These are phyloP conservation scores for Caranx melampygus DNA, from an alignment of 2,113 vertebrate genomes.

Conservation along the genomic window DNA sequence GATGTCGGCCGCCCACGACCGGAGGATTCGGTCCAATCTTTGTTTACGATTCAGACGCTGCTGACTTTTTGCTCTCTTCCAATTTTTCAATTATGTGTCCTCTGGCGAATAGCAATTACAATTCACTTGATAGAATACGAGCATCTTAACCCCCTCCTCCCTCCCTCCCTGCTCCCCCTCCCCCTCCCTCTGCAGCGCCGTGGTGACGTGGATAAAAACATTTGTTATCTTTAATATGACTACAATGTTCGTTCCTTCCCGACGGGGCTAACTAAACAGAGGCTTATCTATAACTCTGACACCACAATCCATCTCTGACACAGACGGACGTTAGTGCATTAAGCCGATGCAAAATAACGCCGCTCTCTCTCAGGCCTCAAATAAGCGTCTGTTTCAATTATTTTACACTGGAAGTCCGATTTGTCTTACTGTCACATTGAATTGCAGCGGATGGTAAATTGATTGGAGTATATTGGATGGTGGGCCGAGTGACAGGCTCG, in stretches of 20 bases:
- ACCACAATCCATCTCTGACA: constrained; percentile 78
- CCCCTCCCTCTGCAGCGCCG: neutral
- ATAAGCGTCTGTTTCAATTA: constrained; percentile 76
- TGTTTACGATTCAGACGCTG: constrained; percentile 64
- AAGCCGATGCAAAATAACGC: constrained; percentile 46
- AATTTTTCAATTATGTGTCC: constrained; percentile 68
- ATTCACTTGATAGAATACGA: constrained; percentile 55
- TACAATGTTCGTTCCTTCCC: constrained; percentile 62
- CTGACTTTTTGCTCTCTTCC: constrained; percentile 62
- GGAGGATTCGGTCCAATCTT: constrained; percentile 53
- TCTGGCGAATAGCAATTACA: constrained; percentile 65
- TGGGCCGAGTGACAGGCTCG: constrained; percentile 46
- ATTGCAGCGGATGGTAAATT: constrained; percentile 59
- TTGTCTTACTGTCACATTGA: constrained; percentile 76
- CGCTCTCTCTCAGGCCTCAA: constrained; percentile 47
- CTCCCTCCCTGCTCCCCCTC: neutral
- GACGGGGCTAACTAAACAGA: constrained; percentile 63
- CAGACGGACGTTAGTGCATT: constrained; percentile 34
- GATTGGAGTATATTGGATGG: constrained; percentile 72
- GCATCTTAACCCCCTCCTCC: constrained; percentile 12
- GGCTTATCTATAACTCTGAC: constrained; percentile 76
- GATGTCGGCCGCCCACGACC: constrained; percentile 56
- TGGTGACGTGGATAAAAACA: constrained; percentile 59
- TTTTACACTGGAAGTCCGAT: constrained; percentile 69
- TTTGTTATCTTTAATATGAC: constrained; percentile 69